A percentile compares a stretch with the other conserved stretches of the same genome.
Conservation (phyloP, 2,113 vertebrate genomes). For the Macquaria ambigua region DNA sequence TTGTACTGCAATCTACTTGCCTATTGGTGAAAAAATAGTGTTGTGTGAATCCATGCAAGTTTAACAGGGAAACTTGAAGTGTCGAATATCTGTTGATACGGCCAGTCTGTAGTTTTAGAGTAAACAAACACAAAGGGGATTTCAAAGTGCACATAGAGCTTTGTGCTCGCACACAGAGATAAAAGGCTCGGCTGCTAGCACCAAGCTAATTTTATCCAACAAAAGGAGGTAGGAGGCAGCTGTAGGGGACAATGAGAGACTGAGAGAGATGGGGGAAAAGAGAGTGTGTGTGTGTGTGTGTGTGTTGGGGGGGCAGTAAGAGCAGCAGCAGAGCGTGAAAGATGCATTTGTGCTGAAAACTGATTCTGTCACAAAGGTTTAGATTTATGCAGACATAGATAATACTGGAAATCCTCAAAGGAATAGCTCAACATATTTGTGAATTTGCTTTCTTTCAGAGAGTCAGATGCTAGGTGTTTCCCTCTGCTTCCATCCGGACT, state of each 20-base stretch:
- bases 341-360: background rate
- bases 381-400: background rate
- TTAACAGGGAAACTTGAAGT: background rate
- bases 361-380: background rate
- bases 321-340: slow-evolving; percentile 27
- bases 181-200: slow-evolving; percentile 50
- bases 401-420: background rate
- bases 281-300: background rate
- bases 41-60: background rate
- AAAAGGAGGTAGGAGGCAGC: slow-evolving; percentile 78
- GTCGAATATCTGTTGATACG: slow-evolving; percentile 9
- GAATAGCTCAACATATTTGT: background rate
- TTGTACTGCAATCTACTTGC: no score
- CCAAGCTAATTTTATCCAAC: slow-evolving; percentile 75
- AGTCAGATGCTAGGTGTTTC: background rate
- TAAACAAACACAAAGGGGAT: slow-evolving; percentile 19
- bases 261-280: background rate
- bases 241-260: slow-evolving; percentile 74
- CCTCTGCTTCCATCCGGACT: no score
- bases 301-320: background rate
- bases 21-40: background rate
- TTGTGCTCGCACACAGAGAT: slow-evolving; percentile 19
- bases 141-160: slow-evolving; percentile 20
- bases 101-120: slow-evolving; percentile 1
- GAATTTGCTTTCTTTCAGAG: background rate